These are phyloP conservation scores for Typhlomys cinereus DNA, from an alignment of 2,113 vertebrate species.

Conservation along the genomic window DNA sequence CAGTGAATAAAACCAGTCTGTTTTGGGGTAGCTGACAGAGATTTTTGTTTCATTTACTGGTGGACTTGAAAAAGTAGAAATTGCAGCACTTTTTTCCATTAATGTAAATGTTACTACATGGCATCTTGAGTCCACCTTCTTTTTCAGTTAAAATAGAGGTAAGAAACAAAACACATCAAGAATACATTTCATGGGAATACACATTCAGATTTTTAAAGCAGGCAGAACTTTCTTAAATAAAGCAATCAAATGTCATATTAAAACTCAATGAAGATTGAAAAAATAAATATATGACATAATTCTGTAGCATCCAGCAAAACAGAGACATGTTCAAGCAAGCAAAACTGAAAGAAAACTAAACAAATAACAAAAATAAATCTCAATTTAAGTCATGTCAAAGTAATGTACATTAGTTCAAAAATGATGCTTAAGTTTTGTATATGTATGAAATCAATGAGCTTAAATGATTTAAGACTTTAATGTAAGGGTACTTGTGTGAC, in stretches of 20 bases:
- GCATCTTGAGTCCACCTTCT: slow-evolving; percentile 34
- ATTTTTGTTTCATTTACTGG: slow-evolving; percentile 39
- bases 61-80: slow-evolving; percentile 70
- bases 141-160: slow-evolving; percentile 53
- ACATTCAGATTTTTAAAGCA: not conserved
- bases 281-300: not conserved
- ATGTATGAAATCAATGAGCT: not conserved
- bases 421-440: not conserved
- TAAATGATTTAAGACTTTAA: not conserved
- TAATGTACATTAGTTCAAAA: not conserved
- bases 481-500: not conserved
- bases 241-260: not conserved
- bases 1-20: slow-evolving; percentile 56
- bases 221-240: slow-evolving; percentile 3
- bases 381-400: not conserved
- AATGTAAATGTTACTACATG: slow-evolving; percentile 72
- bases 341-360: not conserved
- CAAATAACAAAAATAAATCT: not conserved
- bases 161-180: slow-evolving; percentile 29
- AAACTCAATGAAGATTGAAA: not conserved
- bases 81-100: slow-evolving; percentile 59
- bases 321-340: not conserved
- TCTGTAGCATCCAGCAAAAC: not conserved
- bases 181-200: slow-evolving; percentile 40
- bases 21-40: slow-evolving; percentile 10